Conservation (phyloP, 2,888 invertebrate genomes). For the Lasius platythorax region DNA sequence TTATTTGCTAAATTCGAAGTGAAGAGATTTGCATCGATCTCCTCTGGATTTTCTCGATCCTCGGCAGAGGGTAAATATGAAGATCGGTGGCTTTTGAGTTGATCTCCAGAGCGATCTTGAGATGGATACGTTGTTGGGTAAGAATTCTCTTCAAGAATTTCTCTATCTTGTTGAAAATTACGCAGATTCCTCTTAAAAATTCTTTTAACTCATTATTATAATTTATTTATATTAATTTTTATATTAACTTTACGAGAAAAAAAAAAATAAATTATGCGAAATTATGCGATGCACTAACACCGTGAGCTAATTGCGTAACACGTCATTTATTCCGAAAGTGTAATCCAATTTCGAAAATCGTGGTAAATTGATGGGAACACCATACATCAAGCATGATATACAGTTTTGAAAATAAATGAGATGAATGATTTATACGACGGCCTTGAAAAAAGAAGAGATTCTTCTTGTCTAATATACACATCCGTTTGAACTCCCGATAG, state of each 20-base stretch:
- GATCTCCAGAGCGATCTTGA: background rate
- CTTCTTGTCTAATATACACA: background rate
- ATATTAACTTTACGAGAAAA: background rate
- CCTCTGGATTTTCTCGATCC: background rate
- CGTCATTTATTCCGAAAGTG: background rate
- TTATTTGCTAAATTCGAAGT: background rate
- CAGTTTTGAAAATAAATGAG: slow-evolving; percentile 12
- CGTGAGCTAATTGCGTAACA: background rate
- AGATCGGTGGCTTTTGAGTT: slow-evolving; percentile 9
- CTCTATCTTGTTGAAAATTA: background rate
- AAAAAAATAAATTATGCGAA: background rate
- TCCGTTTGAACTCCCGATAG: background rate
- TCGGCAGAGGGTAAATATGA: background rate
- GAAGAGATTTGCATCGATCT: background rate
- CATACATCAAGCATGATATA: background rate
- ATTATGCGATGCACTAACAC: background rate
- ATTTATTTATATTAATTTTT: background rate
- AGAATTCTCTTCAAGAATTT: background rate
- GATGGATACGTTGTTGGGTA: slow-evolving; percentile 34
- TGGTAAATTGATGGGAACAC: background rate
- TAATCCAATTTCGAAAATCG: background rate
- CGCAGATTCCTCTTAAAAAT: background rate
- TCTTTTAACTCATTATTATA: background rate
- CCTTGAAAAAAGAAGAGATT: background rate
- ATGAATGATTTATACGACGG: background rate